phyloP scores from a whole-genome alignment of 1,140 invertebrate genomes.

The Rhagoletis pomonella region DNA sequence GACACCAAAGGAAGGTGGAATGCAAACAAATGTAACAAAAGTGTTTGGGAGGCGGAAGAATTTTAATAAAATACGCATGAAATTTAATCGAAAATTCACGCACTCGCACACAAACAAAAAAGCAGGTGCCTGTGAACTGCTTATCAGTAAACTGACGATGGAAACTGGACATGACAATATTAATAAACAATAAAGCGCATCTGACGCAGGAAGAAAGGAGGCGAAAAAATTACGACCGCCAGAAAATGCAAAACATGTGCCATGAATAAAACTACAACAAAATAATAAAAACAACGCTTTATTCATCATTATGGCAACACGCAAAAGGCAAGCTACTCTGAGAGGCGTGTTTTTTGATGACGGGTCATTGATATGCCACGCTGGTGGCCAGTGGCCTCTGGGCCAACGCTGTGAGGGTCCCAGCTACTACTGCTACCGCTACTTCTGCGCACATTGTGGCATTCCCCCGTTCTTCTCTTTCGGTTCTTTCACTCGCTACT shows the following conservation, averaged over 20 bases:
- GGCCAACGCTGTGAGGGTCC: constrained; percentile 2
- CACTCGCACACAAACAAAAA: not conserved
- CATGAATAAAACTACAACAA: not conserved
- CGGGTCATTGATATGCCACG: constrained; percentile 14
- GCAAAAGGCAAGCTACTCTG: not conserved
- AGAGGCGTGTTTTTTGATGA: constrained; percentile 4
- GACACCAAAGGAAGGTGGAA: not conserved
- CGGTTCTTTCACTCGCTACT: not conserved
- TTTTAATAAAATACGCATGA: not conserved
- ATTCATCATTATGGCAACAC: not conserved
- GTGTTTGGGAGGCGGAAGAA: constrained; percentile 27
- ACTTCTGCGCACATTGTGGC: not conserved
- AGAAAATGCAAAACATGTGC: constrained; percentile 39
- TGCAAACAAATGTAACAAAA: not conserved
- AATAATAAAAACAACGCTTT: not conserved
- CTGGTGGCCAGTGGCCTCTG: constrained; percentile 1
- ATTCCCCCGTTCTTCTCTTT: not conserved
- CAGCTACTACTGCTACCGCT: constrained; percentile 14
- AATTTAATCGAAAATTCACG: not conserved
- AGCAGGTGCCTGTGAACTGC: not conserved
- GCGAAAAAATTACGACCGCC: not conserved
- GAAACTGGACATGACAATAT: not conserved
- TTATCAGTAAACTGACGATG: not conserved
- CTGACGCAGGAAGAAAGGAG: not conserved
- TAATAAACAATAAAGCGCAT: constrained; percentile 28